phyloP scores from a whole-genome alignment of 35 echinoderm and acorn worm genomes.

The Ophioderma brevispina region DNA sequence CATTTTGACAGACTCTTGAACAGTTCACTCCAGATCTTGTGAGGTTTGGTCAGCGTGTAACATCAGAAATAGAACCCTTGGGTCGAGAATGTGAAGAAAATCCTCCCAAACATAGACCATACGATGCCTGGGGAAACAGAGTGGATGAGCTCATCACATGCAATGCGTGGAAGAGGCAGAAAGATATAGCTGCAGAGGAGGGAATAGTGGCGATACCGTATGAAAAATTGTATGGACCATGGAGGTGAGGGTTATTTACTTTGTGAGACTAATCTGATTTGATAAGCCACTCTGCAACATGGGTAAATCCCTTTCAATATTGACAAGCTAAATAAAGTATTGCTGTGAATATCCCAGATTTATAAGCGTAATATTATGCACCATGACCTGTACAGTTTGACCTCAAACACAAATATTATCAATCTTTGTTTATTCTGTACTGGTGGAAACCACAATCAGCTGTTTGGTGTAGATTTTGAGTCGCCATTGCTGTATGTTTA shows the following conservation, averaged over 20 bases:
- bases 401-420: too few relatives aligned
- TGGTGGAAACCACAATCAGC: too few relatives aligned
- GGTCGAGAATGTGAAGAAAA: slow-evolving; percentile 78
- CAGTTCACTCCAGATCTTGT: slow-evolving; percentile 74
- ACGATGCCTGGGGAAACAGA: slow-evolving; percentile 95
- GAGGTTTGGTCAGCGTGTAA: slow-evolving; percentile 72
- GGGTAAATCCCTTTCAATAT: too few relatives aligned
- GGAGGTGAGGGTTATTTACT: slow-evolving; percentile 84
- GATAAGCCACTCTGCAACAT: too few relatives aligned
- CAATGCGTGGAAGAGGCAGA: slow-evolving; percentile 90
- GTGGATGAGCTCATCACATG: slow-evolving; percentile 78
- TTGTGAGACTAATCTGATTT: too few relatives aligned
- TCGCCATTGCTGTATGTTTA: too few relatives aligned
- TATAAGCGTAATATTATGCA: too few relatives aligned
- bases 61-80: slow-evolving; percentile 69
- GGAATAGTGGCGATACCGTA: slow-evolving; percentile 94
- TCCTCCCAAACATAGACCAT: slow-evolving; percentile 60
- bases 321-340: too few relatives aligned
- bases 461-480: too few relatives aligned
- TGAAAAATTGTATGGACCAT: slow-evolving; percentile 83
- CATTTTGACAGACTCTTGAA: slow-evolving; percentile 54
- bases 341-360: too few relatives aligned
- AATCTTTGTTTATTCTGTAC: too few relatives aligned
- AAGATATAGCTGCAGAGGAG: slow-evolving; percentile 82
- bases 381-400: too few relatives aligned